Evolutionary conservation across 2,797 vertebrate species (phyloP).

Genomic region (Pipistrellus pygmaeus): DNA sequence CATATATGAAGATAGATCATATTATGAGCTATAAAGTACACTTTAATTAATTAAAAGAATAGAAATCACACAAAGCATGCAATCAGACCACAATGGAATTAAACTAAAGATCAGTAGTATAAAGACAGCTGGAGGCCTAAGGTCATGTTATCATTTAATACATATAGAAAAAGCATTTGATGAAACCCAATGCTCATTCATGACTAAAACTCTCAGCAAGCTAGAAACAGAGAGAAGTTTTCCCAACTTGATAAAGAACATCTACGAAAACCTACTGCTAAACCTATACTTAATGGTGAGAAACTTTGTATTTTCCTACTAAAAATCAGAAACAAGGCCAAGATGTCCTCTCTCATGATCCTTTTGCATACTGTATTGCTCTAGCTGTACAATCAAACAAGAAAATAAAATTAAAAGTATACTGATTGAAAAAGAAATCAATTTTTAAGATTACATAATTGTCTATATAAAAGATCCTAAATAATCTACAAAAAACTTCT

Average conservation of each 20-base stretch:
- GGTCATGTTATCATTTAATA: not conserved
- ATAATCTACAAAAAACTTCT: not conserved
- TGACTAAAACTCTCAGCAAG: not conserved
- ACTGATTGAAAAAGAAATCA: not conserved
- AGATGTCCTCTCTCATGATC: not conserved
- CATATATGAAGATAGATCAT: not conserved
- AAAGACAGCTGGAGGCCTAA: conserved; percentile 7
- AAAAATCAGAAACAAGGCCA: not conserved
- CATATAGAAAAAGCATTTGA: not conserved
- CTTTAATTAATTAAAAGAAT: not conserved
- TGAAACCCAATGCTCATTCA: not conserved
- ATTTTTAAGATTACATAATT: not conserved
- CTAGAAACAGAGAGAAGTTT: not conserved
- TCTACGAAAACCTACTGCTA: not conserved
- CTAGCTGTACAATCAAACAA: not conserved
- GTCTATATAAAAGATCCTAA: not conserved
- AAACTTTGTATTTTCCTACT: not conserved
- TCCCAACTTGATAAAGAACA: not conserved
- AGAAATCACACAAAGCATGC: not conserved
- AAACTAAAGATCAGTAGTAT: not conserved
- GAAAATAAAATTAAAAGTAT: not conserved
- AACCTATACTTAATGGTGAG: not conserved
- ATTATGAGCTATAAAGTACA: not conserved
- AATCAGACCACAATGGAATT: not conserved
- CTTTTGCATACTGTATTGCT: not conserved